Percentiles rank a stretch among this genome's conserved stretches.
These are phyloP conservation scores for Eurystomus glaucurus DNA, from an alignment of 2,797 vertebrate genomes.

Conservation along the genomic window DNA sequence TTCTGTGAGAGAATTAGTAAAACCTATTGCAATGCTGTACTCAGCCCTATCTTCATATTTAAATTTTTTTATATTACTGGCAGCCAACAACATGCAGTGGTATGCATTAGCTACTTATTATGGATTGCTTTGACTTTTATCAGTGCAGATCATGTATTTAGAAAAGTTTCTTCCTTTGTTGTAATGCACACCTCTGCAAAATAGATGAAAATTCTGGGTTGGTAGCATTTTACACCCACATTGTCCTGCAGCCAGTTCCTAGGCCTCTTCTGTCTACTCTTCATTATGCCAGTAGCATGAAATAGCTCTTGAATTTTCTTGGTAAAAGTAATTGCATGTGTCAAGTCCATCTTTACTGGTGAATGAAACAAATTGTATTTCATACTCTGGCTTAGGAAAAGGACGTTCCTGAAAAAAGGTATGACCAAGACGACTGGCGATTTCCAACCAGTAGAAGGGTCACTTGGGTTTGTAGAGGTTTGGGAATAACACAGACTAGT, in stretches of 20 bases:
- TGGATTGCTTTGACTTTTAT: neutral
- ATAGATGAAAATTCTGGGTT: neutral
- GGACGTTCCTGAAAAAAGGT: neutral
- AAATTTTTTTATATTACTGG: neutral
- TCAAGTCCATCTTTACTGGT: neutral
- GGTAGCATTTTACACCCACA: neutral
- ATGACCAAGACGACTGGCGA: neutral
- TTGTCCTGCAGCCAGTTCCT: neutral
- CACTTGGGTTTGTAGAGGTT: neutral
- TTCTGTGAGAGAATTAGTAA: neutral
- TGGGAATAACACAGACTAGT: neutral
- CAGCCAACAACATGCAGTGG: neutral
- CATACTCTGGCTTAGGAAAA: neutral
- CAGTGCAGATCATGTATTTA: neutral
- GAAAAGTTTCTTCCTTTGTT: neutral
- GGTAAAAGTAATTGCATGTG: neutral
- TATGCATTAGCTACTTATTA: neutral
- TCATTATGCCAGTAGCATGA: neutral
- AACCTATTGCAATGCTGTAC: neutral
- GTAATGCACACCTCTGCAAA: neutral
- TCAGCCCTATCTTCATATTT: neutral
- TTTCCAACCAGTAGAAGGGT: neutral
- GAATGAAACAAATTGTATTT: neutral
- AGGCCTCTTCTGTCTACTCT: neutral
- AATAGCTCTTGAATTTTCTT: neutral